A percentile compares a stretch with the other conserved stretches of the same genome.
Conservation (phyloP, 2,888 invertebrate species). For the Drosophila paracracens region DNA sequence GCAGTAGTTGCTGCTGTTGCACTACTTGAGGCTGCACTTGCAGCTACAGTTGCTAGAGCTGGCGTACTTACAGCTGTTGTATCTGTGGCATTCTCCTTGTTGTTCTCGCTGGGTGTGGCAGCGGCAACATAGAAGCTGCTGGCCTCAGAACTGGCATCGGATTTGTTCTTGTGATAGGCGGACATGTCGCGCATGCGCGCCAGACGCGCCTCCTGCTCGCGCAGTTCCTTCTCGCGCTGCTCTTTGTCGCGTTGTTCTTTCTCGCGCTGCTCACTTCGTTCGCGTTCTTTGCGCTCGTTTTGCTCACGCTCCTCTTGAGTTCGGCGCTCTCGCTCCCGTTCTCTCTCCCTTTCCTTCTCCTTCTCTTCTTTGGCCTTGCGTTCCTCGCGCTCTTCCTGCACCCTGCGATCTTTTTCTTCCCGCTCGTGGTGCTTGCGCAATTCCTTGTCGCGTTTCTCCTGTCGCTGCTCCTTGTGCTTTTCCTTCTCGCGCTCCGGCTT, state of each 20-base stretch:
- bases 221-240: slow-evolving; percentile 66
- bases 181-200: slow-evolving; percentile 74
- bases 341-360: slow-evolving; percentile 68
- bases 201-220: slow-evolving; percentile 70
- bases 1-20: background rate
- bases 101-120: slow-evolving; percentile 55
- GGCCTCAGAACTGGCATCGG: slow-evolving; percentile 63
- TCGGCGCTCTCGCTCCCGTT: slow-evolving; percentile 54
- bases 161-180: slow-evolving; percentile 67
- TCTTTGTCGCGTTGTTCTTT: slow-evolving; percentile 6
- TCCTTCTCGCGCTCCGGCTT: slow-evolving; percentile 57
- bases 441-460: slow-evolving; percentile 65
- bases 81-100: slow-evolving; percentile 75
- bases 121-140: slow-evolving; percentile 57
- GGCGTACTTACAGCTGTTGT: background rate
- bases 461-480: slow-evolving; percentile 55
- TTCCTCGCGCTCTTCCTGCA: slow-evolving; percentile 69
- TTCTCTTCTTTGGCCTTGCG: slow-evolving; percentile 72
- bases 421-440: slow-evolving; percentile 67
- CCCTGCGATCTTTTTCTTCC: slow-evolving; percentile 63
- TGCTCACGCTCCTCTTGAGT: slow-evolving; percentile 68
- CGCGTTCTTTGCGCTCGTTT: slow-evolving; percentile 40
- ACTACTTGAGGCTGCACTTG: background rate
- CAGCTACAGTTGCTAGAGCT: slow-evolving; percentile 9
- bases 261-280: slow-evolving; percentile 1